phyloP scores from a whole-genome alignment of 2,113 vertebrate species.

The Fulica atra region DNA sequence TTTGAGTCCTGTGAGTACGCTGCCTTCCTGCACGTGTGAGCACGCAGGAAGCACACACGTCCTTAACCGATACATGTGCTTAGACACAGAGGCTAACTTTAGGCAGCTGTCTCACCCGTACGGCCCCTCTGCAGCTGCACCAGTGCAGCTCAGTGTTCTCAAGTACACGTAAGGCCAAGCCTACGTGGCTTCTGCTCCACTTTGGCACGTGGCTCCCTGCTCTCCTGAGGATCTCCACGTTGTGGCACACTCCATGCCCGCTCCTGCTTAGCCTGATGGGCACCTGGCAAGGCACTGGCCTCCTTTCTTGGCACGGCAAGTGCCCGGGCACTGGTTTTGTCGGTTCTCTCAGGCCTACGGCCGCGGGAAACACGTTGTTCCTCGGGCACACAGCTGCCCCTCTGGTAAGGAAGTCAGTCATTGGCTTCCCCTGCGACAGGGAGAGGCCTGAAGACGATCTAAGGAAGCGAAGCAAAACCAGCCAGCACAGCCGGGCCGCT shows the following conservation, averaged over 20 bases:
- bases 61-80: not conserved
- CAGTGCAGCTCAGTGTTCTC: accelerated
- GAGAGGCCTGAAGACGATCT: not conserved
- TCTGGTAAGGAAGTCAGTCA: not conserved
- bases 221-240: accelerated
- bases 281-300: accelerated
- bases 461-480: not conserved
- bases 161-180: accelerated
- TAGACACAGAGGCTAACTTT: accelerated
- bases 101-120: accelerated
- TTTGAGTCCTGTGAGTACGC: accelerated
- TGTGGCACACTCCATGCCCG: not conserved
- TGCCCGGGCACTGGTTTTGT: accelerated
- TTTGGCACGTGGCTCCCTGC: accelerated
- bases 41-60: not conserved
- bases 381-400: not conserved
- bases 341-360: not conserved
- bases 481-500: too few species aligned
- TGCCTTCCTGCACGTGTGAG: not conserved
- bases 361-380: not conserved
- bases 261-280: accelerated
- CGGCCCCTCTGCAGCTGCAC: accelerated
- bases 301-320: not conserved
- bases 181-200: not conserved
- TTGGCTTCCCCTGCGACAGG: accelerated